A percentile compares a stretch with the other conserved stretches of the same genome.
Conservation (phyloP, 2,113 vertebrate genomes). For the Dicentrarchus labrax region DNA sequence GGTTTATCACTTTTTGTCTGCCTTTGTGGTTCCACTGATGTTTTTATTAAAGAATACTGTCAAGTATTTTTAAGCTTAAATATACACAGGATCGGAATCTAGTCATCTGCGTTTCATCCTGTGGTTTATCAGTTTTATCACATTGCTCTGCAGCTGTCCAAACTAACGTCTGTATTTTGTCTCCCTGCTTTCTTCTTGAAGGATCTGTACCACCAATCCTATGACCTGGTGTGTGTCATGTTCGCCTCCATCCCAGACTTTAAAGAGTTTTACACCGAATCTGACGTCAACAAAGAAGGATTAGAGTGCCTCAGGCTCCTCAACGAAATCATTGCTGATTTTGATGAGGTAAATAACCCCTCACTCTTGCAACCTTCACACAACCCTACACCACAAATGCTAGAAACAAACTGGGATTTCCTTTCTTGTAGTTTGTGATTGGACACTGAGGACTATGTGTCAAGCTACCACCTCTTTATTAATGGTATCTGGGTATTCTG, state of each 20-base stretch:
- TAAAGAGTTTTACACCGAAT: slow-evolving; percentile 99
- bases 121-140: not conserved
- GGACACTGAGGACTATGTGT: not conserved
- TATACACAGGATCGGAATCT: not conserved
- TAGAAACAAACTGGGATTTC: not conserved
- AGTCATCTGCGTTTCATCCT: slow-evolving; percentile 1
- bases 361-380: not conserved
- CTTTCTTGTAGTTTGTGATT: not conserved
- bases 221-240: slow-evolving; percentile 98
- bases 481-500: not conserved
- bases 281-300: slow-evolving; percentile 98
- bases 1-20: not conserved
- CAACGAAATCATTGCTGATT: slow-evolving; percentile 98
- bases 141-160: not conserved
- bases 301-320: slow-evolving; percentile 96
- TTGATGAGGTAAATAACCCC: slow-evolving; percentile 91
- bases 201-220: slow-evolving; percentile 98
- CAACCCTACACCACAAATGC: not conserved
- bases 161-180: slow-evolving; percentile 32
- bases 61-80: not conserved
- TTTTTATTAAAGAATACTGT: not conserved
- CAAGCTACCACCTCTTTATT: not conserved
- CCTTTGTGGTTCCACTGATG: not conserved
- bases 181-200: slow-evolving; percentile 67
- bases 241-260: slow-evolving; percentile 99